A percentile compares a stretch with the other conserved stretches of the same genome.
These are phyloP conservation scores for Poecilobothrus nobilitatus DNA, from an alignment of 2,888 invertebrate species.

Conservation along the genomic window DNA sequence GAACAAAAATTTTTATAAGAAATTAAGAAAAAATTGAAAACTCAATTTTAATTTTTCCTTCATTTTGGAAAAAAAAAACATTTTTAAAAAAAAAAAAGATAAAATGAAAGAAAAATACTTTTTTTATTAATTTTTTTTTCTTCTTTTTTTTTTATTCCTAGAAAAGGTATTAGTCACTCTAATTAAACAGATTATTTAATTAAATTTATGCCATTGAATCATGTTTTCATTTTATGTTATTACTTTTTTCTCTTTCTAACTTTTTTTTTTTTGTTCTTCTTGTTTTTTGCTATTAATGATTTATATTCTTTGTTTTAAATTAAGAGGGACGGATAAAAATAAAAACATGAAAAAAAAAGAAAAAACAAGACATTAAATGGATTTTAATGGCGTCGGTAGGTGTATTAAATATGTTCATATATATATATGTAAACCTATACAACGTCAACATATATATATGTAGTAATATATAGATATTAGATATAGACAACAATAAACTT, in stretches of 20 bases:
- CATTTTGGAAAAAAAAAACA: background rate
- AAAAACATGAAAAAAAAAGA: too few relatives aligned
- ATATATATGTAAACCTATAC: too few relatives aligned
- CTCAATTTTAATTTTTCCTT: background rate
- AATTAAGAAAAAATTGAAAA: background rate
- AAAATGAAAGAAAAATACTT: background rate
- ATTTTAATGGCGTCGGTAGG: background rate
- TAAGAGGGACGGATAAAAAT: too few relatives aligned
- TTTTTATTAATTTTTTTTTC: too few relatives aligned
- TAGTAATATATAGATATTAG: too few relatives aligned
- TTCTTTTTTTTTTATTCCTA: background rate
- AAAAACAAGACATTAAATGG: background rate
- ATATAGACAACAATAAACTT: too few relatives aligned
- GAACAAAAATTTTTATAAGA: background rate
- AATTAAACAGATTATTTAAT: constrained; percentile 6
- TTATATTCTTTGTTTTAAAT: background rate
- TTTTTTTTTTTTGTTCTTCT: background rate
- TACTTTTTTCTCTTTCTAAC: background rate
- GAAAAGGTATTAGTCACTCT: constrained; percentile 3
- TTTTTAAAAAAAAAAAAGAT: background rate
- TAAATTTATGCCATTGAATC: background rate
- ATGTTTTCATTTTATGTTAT: background rate
- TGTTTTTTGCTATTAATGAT: background rate
- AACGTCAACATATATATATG: too few relatives aligned
- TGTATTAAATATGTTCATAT: background rate